These are phyloP conservation scores for Ceyx cyanopectus DNA, from an alignment of 2,113 vertebrate genomes.

Conservation along the genomic window DNA sequence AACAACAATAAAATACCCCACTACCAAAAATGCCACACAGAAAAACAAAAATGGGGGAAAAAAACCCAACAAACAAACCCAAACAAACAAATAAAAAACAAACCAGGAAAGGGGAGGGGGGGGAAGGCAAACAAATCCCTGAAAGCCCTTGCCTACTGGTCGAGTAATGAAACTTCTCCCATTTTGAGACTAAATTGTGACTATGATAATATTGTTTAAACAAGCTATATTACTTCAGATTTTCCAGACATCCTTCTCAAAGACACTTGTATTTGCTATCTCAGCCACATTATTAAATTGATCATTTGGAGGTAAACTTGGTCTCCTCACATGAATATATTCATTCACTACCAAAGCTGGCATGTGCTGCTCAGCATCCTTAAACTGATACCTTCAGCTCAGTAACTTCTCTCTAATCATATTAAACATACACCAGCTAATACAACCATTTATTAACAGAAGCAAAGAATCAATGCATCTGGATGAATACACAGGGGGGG, in stretches of 20 bases:
- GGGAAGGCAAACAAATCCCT: background rate
- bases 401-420: background rate
- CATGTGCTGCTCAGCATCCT: background rate
- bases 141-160: background rate
- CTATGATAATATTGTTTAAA: rapidly evolving
- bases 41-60: background rate
- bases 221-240: background rate
- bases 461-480: background rate
- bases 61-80: background rate
- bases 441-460: background rate
- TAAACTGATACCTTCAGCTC: background rate
- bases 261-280: background rate
- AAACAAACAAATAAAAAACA: background rate
- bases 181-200: background rate
- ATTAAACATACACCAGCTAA: background rate
- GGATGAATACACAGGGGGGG: background rate
- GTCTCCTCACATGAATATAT: background rate
- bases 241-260: background rate
- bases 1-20: background rate
- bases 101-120: background rate
- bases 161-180: background rate
- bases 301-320: background rate
- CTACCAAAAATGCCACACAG: background rate
- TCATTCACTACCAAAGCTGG: background rate
- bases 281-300: background rate